These are phyloP conservation scores for Maniola hyperantus DNA, from an alignment of 2,888 invertebrate species.

Conservation along the genomic window DNA sequence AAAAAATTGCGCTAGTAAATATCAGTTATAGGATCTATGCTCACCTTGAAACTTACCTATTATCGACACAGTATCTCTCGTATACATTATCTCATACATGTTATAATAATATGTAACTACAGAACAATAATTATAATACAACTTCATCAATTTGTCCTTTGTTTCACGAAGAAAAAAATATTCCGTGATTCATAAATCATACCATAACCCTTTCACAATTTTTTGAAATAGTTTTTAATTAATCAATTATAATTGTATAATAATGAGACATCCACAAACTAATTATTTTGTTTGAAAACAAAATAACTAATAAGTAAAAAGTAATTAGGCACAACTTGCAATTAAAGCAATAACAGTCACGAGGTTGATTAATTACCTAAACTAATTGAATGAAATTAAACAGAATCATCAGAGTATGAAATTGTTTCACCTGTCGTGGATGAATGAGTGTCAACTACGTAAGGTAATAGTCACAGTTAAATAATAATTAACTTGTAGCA, in stretches of 20 bases:
- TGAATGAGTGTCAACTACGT: slow-evolving; percentile 4
- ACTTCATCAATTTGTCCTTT: too few species aligned
- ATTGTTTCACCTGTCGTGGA: slow-evolving; percentile 2
- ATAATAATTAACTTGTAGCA: background rate
- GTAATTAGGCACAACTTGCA: background rate
- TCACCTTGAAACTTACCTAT: slow-evolving; percentile 14
- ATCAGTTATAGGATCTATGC: background rate
- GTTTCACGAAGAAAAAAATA: too few species aligned
- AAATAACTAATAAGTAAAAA: background rate
- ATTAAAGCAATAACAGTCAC: background rate
- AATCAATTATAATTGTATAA: too few species aligned
- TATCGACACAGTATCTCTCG: background rate
- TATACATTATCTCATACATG: background rate
- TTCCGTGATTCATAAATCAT: background rate
- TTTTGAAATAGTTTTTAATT: too few species aligned
- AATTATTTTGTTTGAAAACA: too few species aligned
- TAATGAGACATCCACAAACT: too few species aligned
- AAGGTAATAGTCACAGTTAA: background rate
- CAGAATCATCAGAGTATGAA: slow-evolving; percentile 6
- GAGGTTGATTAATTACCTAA: background rate
- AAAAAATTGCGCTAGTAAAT: slow-evolving; percentile 5
- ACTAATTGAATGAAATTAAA: background rate
- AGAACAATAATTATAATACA: too few species aligned
- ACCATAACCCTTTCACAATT: too few species aligned
- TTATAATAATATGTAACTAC: background rate